Conservation (phyloP, 2,113 vertebrate species). For the Sula dactylatra region DNA sequence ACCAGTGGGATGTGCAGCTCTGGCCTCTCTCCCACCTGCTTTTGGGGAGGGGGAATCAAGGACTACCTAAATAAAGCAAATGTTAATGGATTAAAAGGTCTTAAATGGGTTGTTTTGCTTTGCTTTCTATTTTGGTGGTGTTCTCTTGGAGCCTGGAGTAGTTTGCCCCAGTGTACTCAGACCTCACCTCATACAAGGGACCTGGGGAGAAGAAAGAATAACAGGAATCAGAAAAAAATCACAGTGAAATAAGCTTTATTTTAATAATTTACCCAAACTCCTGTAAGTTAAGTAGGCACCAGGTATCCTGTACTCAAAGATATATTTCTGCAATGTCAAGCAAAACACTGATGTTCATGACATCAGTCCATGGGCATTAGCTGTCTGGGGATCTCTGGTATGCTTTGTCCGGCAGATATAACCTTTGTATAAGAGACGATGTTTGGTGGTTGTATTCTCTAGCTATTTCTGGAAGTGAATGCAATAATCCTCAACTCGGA, state of each 20-base stretch:
- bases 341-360: background rate
- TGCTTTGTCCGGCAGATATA: background rate
- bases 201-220: background rate
- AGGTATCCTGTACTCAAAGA: background rate
- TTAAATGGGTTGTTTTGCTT: background rate
- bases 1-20: rapidly evolving
- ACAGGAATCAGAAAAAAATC: background rate
- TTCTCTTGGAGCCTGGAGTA: background rate
- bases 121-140: background rate
- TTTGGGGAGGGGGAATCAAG: background rate
- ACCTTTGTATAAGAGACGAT: background rate
- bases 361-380: background rate
- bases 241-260: background rate
- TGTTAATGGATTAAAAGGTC: background rate
- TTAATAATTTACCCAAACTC: background rate
- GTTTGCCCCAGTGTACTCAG: background rate
- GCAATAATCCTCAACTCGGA: slow-evolving; percentile 21
- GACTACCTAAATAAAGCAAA: background rate
- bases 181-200: background rate
- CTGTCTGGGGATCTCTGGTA: background rate
- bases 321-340: background rate
- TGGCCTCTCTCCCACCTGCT: background rate
- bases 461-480: slow-evolving; percentile 45
- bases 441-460: background rate
- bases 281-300: background rate